Percentiles rank a stretch among this genome's conserved stretches.
These are phyloP conservation scores for Sanderia malayensis DNA, from an alignment of 30 jellyfish, hydroid and myxozoan species.

Conservation along the genomic window DNA sequence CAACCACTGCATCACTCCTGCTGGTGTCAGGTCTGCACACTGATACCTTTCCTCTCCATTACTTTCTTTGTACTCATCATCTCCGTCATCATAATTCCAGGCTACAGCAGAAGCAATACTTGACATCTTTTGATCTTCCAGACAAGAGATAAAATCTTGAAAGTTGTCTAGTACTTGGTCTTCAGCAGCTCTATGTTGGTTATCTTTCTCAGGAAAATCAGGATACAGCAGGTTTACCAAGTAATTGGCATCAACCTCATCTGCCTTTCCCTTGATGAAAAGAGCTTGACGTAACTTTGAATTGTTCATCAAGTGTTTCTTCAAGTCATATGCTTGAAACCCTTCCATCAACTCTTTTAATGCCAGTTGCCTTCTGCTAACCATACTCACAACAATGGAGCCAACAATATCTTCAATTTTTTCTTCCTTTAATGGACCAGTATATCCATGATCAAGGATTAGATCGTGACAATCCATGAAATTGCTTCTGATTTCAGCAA, in stretches of 20 bases:
- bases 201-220: slow-evolving; percentile 2
- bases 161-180: slow-evolving; percentile 14
- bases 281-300: not conserved
- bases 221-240: slow-evolving; percentile 10
- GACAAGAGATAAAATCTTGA: slow-evolving; percentile 9
- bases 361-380: slow-evolving; percentile 10
- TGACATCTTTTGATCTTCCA: slow-evolving; percentile 18
- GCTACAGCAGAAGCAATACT: slow-evolving; percentile 15
- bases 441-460: slow-evolving; percentile 17
- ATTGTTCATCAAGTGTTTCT: slow-evolving; percentile 10
- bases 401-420: slow-evolving; percentile 13
- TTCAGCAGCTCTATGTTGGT: slow-evolving; percentile 22
- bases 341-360: slow-evolving; percentile 13
- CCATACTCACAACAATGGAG: slow-evolving; percentile 6
- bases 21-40: slow-evolving; percentile 7
- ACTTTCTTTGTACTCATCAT: not conserved
- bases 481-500: slow-evolving; percentile 11
- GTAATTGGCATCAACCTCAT: slow-evolving; percentile 10
- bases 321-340: slow-evolving; percentile 17
- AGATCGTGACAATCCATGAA: not conserved
- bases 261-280: slow-evolving; percentile 10
- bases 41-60: slow-evolving; percentile 1
- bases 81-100: slow-evolving; percentile 9
- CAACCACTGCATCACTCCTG: not conserved
- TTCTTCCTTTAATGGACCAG: slow-evolving; percentile 4